Percentiles rank a stretch among this genome's conserved stretches.
phyloP scores from a whole-genome alignment of 1,140 invertebrate genomes.

The Episyrphus balteatus region DNA sequence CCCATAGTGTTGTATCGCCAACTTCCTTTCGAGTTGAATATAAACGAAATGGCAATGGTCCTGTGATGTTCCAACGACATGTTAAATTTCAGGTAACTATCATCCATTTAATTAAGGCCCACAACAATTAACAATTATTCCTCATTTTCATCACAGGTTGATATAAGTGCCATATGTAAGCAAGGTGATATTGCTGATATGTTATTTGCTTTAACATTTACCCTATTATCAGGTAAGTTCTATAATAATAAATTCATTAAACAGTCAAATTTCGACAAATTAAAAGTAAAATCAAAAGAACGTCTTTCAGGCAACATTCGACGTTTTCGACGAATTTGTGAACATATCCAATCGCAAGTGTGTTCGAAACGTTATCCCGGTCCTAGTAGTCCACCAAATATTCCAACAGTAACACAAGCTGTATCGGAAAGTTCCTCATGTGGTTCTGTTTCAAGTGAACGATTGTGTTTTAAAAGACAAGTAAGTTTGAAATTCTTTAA shows the following conservation, averaged over 20 bases:
- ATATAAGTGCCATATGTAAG: conserved; percentile 59
- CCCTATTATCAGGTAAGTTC: conserved; percentile 77
- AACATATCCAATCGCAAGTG: conserved; percentile 87
- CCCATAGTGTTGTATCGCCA: conserved; percentile 95
- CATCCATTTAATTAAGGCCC: not conserved
- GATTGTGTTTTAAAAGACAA: conserved; percentile 40
- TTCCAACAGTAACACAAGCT: conserved; percentile 42
- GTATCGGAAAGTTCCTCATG: conserved; percentile 64
- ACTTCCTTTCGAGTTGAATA: conserved; percentile 98
- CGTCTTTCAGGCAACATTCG: conserved; percentile 73
- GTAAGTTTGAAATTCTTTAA: conserved; percentile 43
- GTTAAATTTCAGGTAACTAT: conserved; percentile 78
- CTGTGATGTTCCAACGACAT: conserved; percentile 92
- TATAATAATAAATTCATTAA: not conserved
- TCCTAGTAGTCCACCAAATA: conserved; percentile 52
- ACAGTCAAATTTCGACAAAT: not conserved
- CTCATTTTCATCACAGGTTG: conserved; percentile 38
- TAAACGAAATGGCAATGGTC: conserved; percentile 80
- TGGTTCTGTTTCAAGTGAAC: conserved; percentile 70
- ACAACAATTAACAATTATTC: not conserved
- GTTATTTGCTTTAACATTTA: conserved; percentile 90
- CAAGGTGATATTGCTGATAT: conserved; percentile 67
- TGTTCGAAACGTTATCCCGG: conserved; percentile 43
- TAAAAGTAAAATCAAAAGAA: not conserved
- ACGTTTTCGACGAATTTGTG: conserved; percentile 88